Evolutionary conservation across 2,888 invertebrate genomes (phyloP), one percentile per base, ranked within the genome.

Genomic region (Drosophila emarginata): DNA sequence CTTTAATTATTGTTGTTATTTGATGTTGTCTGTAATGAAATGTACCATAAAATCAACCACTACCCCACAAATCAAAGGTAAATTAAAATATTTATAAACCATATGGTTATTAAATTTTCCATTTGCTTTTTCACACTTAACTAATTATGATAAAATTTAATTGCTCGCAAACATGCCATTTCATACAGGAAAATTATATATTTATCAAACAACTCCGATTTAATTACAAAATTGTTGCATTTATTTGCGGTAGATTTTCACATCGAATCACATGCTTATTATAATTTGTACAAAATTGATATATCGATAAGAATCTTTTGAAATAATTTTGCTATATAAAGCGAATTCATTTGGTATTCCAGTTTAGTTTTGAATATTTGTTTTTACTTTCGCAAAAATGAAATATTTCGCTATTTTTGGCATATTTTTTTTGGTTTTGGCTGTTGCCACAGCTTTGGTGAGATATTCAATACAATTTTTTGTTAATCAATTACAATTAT

Each of bases 331-430:
- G 1, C 51, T 87, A 85, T 81, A 81, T 63, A 81, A 85, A 26
- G 4, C 15, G 32, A n/a, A 6, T 26, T 21, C 4, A 3, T 2
- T 18, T 21, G 7, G 36, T 15, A 26, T n/a, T 58, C 5, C 4
- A 18, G 45, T 32, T 71, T 62, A 80, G 86, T 87, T 61, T 37
- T 37, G 4, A 6, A 6, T 26, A n/a, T 4, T 26, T 26, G 4
- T 26, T 57, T 26, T 58, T 28, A 12, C 40, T 21, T 67, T 36
- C 23, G n/a, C 40, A 21, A 82, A 58, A 57, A 81, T 81, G 80
- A 81, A 81, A 62, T 77, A 82, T 45, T 87, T 81, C 14, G 74
- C 70, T 67, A 59, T 87, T 14, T 70, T 81, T 70, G 80, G 68
- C 60, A 52, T 82, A 12, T 40, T 81, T 4, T 50, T 87, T 4